phyloP scores from a whole-genome alignment of 2,113 vertebrate genomes.

The Fulica atra region DNA sequence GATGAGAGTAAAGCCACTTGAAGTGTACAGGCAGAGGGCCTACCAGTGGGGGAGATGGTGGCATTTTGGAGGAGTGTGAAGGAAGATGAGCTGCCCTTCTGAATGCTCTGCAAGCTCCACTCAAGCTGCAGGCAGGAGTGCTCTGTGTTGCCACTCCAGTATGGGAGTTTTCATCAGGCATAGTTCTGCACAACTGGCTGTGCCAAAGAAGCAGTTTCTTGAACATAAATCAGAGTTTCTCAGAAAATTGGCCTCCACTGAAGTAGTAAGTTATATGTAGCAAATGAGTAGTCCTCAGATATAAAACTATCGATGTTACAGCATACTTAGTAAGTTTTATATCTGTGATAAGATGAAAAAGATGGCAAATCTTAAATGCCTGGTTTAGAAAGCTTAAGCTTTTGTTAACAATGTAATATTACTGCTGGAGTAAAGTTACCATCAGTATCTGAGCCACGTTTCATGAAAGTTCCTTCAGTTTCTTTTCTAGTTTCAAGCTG shows the following conservation, averaged over 20 bases:
- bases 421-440: not conserved
- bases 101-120: not conserved
- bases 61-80: not conserved
- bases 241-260: not conserved
- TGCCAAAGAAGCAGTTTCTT: not conserved
- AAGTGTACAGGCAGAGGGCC: not conserved
- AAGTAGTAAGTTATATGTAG: not conserved
- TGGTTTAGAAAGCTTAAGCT: not conserved
- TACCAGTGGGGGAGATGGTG: not conserved
- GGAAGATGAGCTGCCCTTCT: not conserved
- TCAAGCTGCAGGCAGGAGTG: not conserved
- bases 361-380: not conserved
- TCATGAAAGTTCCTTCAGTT: not conserved
- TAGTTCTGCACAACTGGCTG: not conserved
- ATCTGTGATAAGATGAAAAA: not conserved
- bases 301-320: not conserved
- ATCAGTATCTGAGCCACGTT: not conserved
- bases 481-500: not conserved
- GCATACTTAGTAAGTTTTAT: not conserved
- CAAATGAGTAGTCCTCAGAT: not conserved
- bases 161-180: not conserved
- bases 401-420: not conserved
- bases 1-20: not conserved
- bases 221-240: not conserved
- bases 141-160: not conserved